A percentile compares a stretch with the other conserved stretches of the same genome.
Conservation (phyloP, 1,140 invertebrate species). For the Heliconius himera region DNA sequence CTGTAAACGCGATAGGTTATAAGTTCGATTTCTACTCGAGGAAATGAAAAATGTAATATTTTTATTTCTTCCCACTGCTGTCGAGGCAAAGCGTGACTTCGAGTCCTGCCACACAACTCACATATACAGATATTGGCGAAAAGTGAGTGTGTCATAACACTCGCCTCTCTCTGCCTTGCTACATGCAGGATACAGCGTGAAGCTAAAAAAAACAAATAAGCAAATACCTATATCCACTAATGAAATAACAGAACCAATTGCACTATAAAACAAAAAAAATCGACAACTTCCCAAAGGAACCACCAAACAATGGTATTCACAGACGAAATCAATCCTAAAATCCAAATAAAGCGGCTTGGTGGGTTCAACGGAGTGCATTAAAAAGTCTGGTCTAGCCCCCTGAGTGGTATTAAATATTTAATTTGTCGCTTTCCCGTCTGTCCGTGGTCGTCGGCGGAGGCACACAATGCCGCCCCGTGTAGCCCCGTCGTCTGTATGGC, state of each 20-base stretch:
- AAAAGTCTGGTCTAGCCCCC: conserved; percentile 43
- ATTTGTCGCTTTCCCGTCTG: conserved; percentile 57
- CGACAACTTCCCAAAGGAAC: conserved; percentile 9
- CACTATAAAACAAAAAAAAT: conserved; percentile 13
- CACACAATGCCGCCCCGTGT: conserved; percentile 22
- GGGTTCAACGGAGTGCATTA: conserved; percentile 31
- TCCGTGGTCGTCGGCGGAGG: conserved; percentile 40
- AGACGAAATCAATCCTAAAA: conserved; percentile 38
- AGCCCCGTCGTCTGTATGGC: not conserved
- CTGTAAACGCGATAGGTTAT: too few species aligned
- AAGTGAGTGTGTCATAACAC: too few species aligned
- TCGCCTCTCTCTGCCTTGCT: too few species aligned
- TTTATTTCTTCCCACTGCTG: too few species aligned
- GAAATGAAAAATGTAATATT: too few species aligned
- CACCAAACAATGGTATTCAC: conserved; percentile 23
- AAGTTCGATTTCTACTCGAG: too few species aligned
- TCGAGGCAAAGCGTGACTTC: too few species aligned
- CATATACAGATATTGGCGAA: too few species aligned
- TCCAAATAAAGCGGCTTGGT: conserved; percentile 41
- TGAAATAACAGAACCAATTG: not conserved
- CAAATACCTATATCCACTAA: not conserved
- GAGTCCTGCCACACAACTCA: too few species aligned
- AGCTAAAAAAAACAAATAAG: not conserved
- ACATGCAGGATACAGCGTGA: too few species aligned
- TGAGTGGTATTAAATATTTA: conserved; percentile 66